Percentiles rank a stretch among this genome's conserved stretches.
These are phyloP conservation scores for Hydractinia echinata DNA, from an alignment of 30 jellyfish, hydroid and myxozoan genomes.

Conservation along the genomic window DNA sequence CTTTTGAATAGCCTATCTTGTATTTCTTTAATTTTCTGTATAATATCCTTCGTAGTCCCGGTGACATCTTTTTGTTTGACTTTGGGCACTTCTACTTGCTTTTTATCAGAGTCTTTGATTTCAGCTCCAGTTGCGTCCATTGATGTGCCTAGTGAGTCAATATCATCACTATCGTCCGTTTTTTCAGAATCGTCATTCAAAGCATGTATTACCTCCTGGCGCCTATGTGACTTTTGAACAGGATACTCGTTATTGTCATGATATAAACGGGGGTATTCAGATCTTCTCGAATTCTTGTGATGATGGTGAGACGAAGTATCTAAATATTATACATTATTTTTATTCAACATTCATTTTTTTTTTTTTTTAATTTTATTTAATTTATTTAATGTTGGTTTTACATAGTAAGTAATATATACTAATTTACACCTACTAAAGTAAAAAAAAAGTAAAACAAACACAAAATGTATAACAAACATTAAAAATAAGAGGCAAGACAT, in stretches of 20 bases:
- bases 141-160: conserved; percentile 78
- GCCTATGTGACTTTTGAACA: conserved; percentile 13
- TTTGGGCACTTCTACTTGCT: conserved; percentile 5
- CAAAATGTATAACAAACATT: no score
- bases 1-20: conserved; percentile 84
- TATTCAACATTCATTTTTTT: no score
- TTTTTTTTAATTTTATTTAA: no score
- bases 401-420: no score
- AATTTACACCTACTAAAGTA: no score
- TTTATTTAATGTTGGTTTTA: no score
- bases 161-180: conserved; percentile 61
- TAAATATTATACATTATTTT: no score
- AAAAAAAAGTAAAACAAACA: no score
- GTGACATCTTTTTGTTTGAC: conserved; percentile 50
- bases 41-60: conserved; percentile 72
- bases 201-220: conserved; percentile 94
- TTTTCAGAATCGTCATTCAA: conserved; percentile 51
- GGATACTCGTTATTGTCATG: conserved; percentile 2
- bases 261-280: no score
- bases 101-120: conserved; percentile 22
- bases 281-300: no score
- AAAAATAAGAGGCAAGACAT: no score
- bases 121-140: conserved; percentile 74
- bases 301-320: no score
- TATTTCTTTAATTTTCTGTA: conserved; percentile 76